Percentiles rank a stretch among this genome's conserved stretches.
Evolutionary conservation across 2,797 vertebrate species (phyloP).

Genomic region (Urosaurus nigricauda): DNA sequence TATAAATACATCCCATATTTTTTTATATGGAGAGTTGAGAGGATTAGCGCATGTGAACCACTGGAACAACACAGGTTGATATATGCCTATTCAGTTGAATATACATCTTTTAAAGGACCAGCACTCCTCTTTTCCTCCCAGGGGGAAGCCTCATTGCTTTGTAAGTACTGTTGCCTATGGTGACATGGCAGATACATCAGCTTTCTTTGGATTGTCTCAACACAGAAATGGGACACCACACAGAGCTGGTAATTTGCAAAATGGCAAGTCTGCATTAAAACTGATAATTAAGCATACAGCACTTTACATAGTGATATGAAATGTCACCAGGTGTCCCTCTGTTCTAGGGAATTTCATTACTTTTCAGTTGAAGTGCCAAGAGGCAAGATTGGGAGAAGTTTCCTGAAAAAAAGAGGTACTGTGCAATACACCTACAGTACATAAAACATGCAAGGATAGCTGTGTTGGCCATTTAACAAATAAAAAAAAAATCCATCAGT

Average conservation of each 20-base stretch:
- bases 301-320: background rate
- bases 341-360: background rate
- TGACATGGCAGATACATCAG: constrained; percentile 28
- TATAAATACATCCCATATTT: constrained; percentile 2
- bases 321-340: background rate
- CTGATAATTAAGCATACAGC: background rate
- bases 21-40: background rate
- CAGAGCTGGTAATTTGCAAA: constrained; percentile 39
- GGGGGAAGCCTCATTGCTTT: constrained; percentile 27
- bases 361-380: background rate
- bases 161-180: background rate
- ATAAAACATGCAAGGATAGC: too few species aligned
- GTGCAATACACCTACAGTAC: background rate
- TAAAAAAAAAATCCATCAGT: too few species aligned
- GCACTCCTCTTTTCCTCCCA: background rate
- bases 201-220: background rate
- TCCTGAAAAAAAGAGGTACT: background rate
- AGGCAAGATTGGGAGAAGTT: background rate
- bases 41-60: constrained; percentile 3
- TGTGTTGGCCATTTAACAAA: too few species aligned
- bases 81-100: background rate
- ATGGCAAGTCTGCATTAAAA: constrained; percentile 13
- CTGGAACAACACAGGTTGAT: background rate
- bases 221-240: background rate
- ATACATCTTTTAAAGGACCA: background rate